Evolutionary conservation across 2,888 invertebrate genomes (phyloP).

Genomic region (Silvanus unidentatus): DNA sequence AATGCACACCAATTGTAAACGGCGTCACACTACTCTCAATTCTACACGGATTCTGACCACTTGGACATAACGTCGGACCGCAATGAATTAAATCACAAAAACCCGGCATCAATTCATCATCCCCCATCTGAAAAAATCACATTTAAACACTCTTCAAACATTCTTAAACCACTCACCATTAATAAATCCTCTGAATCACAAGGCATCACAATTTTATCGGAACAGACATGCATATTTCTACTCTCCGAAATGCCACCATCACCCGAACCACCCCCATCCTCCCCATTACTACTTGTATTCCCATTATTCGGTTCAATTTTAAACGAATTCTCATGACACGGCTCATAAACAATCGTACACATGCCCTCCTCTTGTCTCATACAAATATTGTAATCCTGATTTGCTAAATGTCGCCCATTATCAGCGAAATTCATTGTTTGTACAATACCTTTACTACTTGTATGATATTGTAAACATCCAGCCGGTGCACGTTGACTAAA

Average conservation of each 20-base stretch:
- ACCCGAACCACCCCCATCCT: slow-evolving; percentile 36
- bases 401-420: slow-evolving; percentile 73
- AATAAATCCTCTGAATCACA: slow-evolving; percentile 81
- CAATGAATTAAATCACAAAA: slow-evolving; percentile 76
- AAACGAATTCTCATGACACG: slow-evolving; percentile 71
- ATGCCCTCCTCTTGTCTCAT: slow-evolving; percentile 62
- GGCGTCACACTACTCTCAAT: slow-evolving; percentile 73
- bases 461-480: slow-evolving; percentile 71
- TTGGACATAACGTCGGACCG: slow-evolving; percentile 65
- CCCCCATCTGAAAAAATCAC: slow-evolving; percentile 50
- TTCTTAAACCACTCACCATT: slow-evolving; percentile 49
- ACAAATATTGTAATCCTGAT: slow-evolving; percentile 73
- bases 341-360: slow-evolving; percentile 71
- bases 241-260: slow-evolving; percentile 26
- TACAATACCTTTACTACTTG: slow-evolving; percentile 49
- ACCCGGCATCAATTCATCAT: slow-evolving; percentile 49
- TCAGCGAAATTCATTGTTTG: slow-evolving; percentile 77
- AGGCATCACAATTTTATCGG: slow-evolving; percentile 71
- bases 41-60: slow-evolving; percentile 50
- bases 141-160: background rate
- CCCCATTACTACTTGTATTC: too few relatives aligned
- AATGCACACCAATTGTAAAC: slow-evolving; percentile 72
- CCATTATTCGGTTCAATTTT: slow-evolving; percentile 56
- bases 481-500: slow-evolving; percentile 72
- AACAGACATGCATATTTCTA: slow-evolving; percentile 49